phyloP scores from a whole-genome alignment of 2,888 invertebrate genomes.

The Torymus aiolomorphi region DNA sequence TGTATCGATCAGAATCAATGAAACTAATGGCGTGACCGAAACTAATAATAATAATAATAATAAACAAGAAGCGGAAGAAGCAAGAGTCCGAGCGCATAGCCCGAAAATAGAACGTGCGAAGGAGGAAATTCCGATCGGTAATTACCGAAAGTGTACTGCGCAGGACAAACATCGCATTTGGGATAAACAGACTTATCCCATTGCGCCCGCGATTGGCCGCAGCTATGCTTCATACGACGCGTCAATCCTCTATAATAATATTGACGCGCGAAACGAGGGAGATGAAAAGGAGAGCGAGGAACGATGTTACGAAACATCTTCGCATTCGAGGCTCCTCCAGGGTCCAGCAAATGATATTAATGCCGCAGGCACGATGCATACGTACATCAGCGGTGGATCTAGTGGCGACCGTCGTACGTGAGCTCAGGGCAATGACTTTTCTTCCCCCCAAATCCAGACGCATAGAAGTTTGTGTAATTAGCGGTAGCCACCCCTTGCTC shows the following conservation, averaged over 20 bases:
- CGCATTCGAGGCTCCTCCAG: background rate
- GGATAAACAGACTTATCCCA: background rate
- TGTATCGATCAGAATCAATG: background rate
- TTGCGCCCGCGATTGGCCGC: constrained; percentile 6
- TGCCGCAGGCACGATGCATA: background rate
- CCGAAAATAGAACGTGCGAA: constrained; percentile 8
- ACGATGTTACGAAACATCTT: constrained; percentile 5
- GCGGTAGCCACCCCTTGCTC: background rate
- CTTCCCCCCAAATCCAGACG: background rate
- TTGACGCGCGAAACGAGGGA: constrained; percentile 52
- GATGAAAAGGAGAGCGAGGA: background rate
- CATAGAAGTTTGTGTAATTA: constrained; percentile 34
- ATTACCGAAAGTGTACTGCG: constrained; percentile 13
- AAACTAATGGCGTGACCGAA: background rate
- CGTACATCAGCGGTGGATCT: background rate
- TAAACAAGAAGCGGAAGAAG: background rate
- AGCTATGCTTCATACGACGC: background rate
- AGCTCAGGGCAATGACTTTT: constrained; percentile 1
- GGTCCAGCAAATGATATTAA: constrained; percentile 28
- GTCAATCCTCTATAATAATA: constrained; percentile 37
- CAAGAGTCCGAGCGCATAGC: background rate
- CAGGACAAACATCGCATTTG: constrained; percentile 11
- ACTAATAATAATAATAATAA: background rate
- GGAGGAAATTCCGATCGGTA: constrained; percentile 17
- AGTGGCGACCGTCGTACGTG: background rate